phyloP scores from a whole-genome alignment of 2,113 vertebrate species.

The Corvus hawaiiensis region DNA sequence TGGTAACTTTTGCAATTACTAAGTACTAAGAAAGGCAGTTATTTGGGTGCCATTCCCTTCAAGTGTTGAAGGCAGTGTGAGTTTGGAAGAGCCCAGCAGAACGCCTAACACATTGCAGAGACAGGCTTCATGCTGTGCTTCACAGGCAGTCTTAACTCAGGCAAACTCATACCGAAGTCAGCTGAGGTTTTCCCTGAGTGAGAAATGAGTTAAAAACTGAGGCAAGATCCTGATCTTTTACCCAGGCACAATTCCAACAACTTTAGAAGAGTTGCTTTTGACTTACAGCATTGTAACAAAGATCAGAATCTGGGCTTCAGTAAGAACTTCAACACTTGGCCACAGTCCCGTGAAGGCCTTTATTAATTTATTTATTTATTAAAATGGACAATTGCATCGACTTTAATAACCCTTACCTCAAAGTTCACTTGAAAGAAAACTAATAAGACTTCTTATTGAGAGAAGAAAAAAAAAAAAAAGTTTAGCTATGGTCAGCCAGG shows the following conservation, averaged over 20 bases:
- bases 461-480: constrained; percentile 3
- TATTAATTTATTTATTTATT: constrained; percentile 50
- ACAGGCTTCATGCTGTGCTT: background rate
- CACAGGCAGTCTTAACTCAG: background rate
- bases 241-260: constrained; percentile 41
- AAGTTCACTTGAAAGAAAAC: constrained; percentile 72
- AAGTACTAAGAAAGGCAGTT: background rate
- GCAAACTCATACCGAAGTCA: background rate
- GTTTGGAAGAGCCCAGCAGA: background rate
- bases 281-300: constrained; percentile 23
- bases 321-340: background rate
- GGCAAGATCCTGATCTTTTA: constrained; percentile 48
- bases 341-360: background rate
- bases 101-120: background rate
- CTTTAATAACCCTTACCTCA: constrained; percentile 72
- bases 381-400: constrained; percentile 49
- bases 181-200: background rate
- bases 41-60: background rate
- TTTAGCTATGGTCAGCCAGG: constrained; percentile 76
- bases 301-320: constrained; percentile 29
- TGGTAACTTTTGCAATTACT: background rate
- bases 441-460: constrained; percentile 65
- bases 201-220: constrained; percentile 48
- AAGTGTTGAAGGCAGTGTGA: background rate
- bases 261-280: constrained; percentile 36